phyloP scores from a whole-genome alignment of 2,797 vertebrate genomes.

The Lepus townsendii region DNA sequence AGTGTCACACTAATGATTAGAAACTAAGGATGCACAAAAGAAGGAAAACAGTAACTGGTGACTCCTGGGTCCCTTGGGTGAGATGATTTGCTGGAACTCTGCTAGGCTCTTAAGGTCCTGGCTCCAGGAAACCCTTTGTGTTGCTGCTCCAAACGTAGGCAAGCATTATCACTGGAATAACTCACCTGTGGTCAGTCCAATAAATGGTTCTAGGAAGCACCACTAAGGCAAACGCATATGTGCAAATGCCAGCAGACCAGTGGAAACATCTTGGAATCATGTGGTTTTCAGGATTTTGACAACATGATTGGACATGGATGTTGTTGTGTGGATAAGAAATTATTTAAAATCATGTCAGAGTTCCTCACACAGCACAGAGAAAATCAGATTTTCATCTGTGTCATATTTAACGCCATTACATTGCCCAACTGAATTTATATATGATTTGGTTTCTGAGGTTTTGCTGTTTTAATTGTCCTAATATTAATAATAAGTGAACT shows the following conservation, averaged over 20 bases:
- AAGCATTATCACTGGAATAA: background rate
- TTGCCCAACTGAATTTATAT: background rate
- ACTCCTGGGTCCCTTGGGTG: background rate
- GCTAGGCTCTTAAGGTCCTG: background rate
- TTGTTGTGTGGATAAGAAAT: background rate
- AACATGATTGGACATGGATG: background rate
- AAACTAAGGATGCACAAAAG: background rate
- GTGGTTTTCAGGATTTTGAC: background rate
- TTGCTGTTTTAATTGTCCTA: conserved; percentile 7
- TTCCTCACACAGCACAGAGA: background rate
- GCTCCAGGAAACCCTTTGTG: background rate
- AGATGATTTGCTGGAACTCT: background rate
- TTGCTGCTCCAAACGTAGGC: background rate
- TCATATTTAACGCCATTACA: background rate
- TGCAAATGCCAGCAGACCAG: background rate
- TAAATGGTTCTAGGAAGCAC: background rate
- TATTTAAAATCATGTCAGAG: background rate
- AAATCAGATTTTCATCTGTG: background rate
- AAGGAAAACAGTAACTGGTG: background rate
- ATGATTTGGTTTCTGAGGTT: background rate
- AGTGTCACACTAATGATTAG: background rate
- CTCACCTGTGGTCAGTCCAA: background rate
- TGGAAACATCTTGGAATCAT: background rate
- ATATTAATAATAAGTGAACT: background rate
- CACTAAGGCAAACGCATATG: background rate